A percentile compares a stretch with the other conserved stretches of the same genome.
These are phyloP conservation scores for Alloplasta piceator DNA, from an alignment of 2,888 invertebrate genomes.

Conservation along the genomic window DNA sequence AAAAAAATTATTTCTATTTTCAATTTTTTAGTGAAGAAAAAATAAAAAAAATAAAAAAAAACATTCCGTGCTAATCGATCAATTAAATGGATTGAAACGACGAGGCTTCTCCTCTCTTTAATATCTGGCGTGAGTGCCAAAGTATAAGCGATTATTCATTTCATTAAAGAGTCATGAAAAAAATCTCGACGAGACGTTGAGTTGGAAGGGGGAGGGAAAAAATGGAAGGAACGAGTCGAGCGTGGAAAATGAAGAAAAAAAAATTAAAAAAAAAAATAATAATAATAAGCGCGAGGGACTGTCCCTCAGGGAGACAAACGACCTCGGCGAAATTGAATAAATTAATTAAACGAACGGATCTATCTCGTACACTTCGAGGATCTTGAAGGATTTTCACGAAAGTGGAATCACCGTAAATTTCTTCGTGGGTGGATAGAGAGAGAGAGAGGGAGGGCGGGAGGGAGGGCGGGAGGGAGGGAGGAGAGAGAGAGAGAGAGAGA, in stretches of 20 bases:
- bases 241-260: slow-evolving; percentile 23
- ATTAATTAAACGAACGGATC: slow-evolving; percentile 40
- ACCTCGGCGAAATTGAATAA: slow-evolving; percentile 50
- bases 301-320: slow-evolving; percentile 38
- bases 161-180: slow-evolving; percentile 20
- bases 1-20: too few relatives aligned
- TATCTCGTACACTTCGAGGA: slow-evolving; percentile 20
- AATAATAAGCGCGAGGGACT: slow-evolving; percentile 1
- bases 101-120: too few relatives aligned
- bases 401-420: background rate
- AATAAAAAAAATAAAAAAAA: too few relatives aligned
- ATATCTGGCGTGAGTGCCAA: background rate
- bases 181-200: background rate
- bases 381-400: slow-evolving; percentile 28
- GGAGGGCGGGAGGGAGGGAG: slow-evolving; percentile 9
- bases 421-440: background rate
- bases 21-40: too few relatives aligned
- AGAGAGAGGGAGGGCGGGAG: background rate
- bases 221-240: slow-evolving; percentile 3
- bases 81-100: too few relatives aligned
- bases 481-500: slow-evolving; percentile 4
- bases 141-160: slow-evolving; percentile 19
- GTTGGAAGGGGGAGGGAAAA: background rate
- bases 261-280: slow-evolving; percentile 44
- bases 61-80: too few relatives aligned